Base-by-base conservation (phyloP, 2,113 vertebrate species). In the Phylloscopus whistleri region DNA sequence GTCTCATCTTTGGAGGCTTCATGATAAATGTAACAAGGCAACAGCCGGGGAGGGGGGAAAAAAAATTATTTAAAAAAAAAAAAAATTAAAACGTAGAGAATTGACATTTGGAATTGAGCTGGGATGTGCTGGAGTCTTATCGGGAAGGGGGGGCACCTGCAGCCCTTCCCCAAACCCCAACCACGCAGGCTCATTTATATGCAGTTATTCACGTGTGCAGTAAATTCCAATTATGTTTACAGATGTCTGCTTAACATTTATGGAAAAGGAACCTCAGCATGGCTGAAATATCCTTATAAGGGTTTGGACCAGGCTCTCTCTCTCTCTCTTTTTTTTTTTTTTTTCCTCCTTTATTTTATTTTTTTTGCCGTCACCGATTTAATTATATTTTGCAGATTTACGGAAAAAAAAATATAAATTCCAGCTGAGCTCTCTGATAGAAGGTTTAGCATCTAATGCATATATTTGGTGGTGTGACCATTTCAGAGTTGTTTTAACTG, bases 151-250 rank as follows among this genome's bases (percentile, higher is more conserved):
- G 82, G 89, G 89, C 12, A 84, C 91, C 92, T 37, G 75, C 84
- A 92, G 66, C 91, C 70, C 87, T 51, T 56, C 14, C 92, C 60
- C 48, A 90, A 95, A 93, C 77, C 95, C 92, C 78, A 67, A 59
- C 17, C 87, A 90, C 52, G 18, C 92, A 35, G 94, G 83, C 97
- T 98, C 97, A 98, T 98, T 98, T 97, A 98, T 98, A 98, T 98
- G 98, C 98, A 98, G 98, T 98, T 98, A 98, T 98, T 98, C 98
- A 98, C 98, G 98, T 98, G 98, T 98, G 98, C 98, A 98, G 97
- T 98, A 98, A 98, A 99, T 98, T 98, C 98, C 98, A 98, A 99
- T 99, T 98, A 98, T 98, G 97, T 98, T 97, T 98, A 98, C 98
- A 98, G 98, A 98, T 98, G 98, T 98, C 97, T 98, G 97, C 98